Conservation (phyloP, 2,888 invertebrate species). For the Cephus pulcher region DNA sequence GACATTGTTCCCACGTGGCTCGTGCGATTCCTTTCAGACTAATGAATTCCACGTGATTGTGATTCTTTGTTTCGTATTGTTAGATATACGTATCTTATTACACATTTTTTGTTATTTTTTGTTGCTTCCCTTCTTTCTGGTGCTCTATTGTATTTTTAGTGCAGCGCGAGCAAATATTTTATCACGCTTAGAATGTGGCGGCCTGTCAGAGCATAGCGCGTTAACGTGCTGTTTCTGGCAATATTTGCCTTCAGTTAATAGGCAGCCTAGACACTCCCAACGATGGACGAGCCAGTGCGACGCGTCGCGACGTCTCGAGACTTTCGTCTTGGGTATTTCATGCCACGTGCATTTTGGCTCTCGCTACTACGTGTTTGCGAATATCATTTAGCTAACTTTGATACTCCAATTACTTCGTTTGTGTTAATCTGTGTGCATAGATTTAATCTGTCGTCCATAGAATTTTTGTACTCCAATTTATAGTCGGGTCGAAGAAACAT, state of each 20-base stretch:
- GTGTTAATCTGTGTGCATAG: not conserved
- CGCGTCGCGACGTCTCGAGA: not conserved
- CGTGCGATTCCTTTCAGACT: not conserved
- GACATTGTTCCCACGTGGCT: not conserved
- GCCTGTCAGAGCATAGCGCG: not conserved
- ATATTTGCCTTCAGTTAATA: conserved; percentile 8
- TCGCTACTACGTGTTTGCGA: not conserved
- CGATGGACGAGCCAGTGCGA: not conserved
- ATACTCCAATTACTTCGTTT: not conserved
- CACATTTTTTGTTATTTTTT: not conserved
- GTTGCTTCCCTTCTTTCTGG: not conserved
- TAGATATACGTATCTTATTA: not conserved
- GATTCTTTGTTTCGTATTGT: not conserved
- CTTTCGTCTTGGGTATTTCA: not conserved
- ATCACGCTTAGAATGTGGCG: not conserved
- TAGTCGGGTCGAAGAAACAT: not conserved
- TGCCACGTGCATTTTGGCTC: not conserved
- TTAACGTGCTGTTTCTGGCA: conserved; percentile 11
- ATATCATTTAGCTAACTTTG: not conserved
- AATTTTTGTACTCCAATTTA: not conserved
- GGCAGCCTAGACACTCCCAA: not conserved
- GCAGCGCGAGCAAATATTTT: conserved; percentile 7
- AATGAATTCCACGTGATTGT: not conserved
- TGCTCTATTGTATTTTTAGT: not conserved
- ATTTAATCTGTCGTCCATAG: not conserved